Percentiles rank a stretch among this genome's conserved stretches.
Evolutionary conservation across 2,888 invertebrate species (phyloP).

Genomic region (Syrphus vitripennis): DNA sequence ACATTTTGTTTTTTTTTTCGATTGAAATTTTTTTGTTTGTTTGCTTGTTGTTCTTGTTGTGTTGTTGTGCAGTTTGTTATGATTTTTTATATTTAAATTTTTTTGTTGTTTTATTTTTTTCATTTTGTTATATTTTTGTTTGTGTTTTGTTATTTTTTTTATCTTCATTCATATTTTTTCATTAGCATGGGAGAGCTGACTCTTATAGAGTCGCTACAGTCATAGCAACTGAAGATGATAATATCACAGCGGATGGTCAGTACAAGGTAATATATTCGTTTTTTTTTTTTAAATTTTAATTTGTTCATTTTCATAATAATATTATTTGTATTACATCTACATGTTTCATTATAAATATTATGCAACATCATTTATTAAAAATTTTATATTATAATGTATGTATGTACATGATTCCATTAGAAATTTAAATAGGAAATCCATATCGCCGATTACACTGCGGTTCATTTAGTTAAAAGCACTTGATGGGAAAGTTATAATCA

Average conservation of each 20-base stretch:
- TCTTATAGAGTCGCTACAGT: conserved; percentile 98
- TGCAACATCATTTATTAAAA: conserved; percentile 22
- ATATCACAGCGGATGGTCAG: conserved; percentile 96
- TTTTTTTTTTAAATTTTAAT: conserved; percentile 46
- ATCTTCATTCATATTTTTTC: conserved; percentile 78
- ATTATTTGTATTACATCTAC: no score
- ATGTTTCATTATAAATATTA: not conserved
- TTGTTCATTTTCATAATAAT: conserved; percentile 50
- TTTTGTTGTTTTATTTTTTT: not conserved
- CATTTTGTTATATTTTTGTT: conserved; percentile 39
- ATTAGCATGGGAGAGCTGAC: conserved; percentile 96
- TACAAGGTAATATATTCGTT: conserved; percentile 86
- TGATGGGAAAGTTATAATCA: no score
- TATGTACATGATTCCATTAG: conserved; percentile 25
- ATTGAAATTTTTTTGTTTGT: conserved; percentile 26
- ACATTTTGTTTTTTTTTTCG: conserved; percentile 8
- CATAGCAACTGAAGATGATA: conserved; percentile 95
- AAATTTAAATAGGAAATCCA: not conserved
- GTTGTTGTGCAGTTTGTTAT: conserved; percentile 56
- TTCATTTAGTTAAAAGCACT: not conserved
- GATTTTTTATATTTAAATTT: no score
- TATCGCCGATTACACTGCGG: no score
- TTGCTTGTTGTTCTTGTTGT: conserved; percentile 44
- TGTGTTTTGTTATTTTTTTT: conserved; percentile 68
- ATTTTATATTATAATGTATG: no score